Evolutionary conservation across 2,113 vertebrate genomes (phyloP).

Genomic region (Proterorhinus semilunaris): DNA sequence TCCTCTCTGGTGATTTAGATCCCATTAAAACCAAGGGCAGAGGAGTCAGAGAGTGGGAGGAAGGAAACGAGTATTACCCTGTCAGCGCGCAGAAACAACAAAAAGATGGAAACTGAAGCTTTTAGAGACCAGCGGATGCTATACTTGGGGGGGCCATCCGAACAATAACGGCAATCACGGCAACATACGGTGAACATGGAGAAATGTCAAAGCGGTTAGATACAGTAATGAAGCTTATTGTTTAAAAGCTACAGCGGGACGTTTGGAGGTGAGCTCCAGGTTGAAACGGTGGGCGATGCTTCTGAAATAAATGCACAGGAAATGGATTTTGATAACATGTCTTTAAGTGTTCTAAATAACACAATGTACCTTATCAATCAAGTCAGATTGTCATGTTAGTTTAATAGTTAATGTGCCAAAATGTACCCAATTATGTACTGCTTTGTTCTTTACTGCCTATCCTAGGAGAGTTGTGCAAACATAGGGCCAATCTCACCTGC

Average conservation of each 20-base stretch:
- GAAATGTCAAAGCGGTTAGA: background rate
- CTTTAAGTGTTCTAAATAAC: no score
- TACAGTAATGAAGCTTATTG: background rate
- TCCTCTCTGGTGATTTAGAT: conserved; percentile 12
- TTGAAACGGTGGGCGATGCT: background rate
- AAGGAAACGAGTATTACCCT: background rate
- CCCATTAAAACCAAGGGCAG: conserved; percentile 10
- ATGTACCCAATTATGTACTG: no score
- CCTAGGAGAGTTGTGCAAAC: no score
- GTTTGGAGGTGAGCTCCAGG: background rate
- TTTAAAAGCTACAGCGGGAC: background rate
- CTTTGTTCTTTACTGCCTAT: no score
- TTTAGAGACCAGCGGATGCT: background rate
- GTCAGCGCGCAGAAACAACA: background rate
- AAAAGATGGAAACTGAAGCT: background rate
- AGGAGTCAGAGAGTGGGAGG: conserved; percentile 5
- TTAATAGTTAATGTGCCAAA: no score
- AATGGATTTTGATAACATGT: no score
- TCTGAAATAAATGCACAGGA: background rate
- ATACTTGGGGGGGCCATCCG: background rate
- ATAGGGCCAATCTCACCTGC: no score
- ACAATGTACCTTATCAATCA: no score
- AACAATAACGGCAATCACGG: no score
- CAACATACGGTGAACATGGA: background rate
- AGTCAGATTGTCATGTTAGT: no score